Conservation (phyloP, 2,888 invertebrate genomes). For the Gonocerus acuteangulatus region DNA sequence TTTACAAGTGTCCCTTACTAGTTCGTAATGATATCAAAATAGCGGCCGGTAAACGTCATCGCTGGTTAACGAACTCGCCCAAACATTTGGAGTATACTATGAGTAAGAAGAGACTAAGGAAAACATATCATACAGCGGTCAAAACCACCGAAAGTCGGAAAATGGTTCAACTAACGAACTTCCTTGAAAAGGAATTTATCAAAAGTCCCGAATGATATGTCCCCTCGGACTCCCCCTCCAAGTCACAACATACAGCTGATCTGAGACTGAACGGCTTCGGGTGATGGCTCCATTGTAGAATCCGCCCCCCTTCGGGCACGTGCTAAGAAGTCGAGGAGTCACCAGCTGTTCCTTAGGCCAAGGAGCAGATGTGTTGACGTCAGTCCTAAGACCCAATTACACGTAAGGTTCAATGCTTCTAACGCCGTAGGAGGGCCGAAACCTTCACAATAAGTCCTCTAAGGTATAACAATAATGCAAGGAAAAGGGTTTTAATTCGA, state of each 20-base stretch:
- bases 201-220: background rate
- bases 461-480: no score
- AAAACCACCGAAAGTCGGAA: no score
- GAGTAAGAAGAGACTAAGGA: no score
- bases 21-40: no score
- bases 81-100: no score
- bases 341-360: background rate
- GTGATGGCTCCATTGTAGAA: background rate
- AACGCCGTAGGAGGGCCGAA: background rate
- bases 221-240: background rate
- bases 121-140: no score
- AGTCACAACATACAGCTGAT: constrained; percentile 9
- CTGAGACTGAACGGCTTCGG: background rate
- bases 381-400: background rate
- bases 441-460: background rate
- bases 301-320: background rate
- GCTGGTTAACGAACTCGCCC: no score
- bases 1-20: no score
- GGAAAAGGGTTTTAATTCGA: background rate
- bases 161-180: background rate
- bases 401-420: background rate
- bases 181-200: background rate
- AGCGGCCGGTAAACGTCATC: no score
- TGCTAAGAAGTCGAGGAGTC: constrained; percentile 10
- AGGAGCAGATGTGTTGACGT: constrained; percentile 7